A percentile compares a stretch with the other conserved stretches of the same genome.
Conservation (phyloP, 2,888 invertebrate species). For the Tineola bisselliella region DNA sequence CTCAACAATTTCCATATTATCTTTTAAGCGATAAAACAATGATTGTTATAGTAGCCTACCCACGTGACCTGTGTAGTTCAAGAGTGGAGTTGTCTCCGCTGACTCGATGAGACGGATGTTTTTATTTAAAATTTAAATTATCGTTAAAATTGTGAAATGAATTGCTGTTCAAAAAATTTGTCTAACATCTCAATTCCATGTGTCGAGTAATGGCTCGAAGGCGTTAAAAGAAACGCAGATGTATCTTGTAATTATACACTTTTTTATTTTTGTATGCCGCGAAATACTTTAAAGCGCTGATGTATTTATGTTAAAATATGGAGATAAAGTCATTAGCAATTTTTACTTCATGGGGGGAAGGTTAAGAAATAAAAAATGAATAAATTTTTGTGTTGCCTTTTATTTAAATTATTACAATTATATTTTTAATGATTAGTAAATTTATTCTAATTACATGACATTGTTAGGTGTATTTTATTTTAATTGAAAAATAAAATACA, state of each 20-base stretch:
- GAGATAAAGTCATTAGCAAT: conserved; percentile 61
- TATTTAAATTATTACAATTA: too few species aligned
- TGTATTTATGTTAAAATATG: conserved; percentile 63
- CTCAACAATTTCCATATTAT: too few species aligned
- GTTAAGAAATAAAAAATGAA: neutral
- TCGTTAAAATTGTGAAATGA: too few species aligned
- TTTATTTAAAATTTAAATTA: too few species aligned
- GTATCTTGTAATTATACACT: conserved; percentile 38
- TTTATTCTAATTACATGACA: too few species aligned
- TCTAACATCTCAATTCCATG: conserved; percentile 36
- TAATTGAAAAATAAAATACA: neutral
- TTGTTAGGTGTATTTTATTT: too few species aligned
- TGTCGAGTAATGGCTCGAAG: conserved; percentile 39
- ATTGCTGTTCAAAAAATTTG: neutral
- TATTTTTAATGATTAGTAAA: too few species aligned
- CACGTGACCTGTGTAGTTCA: too few species aligned
- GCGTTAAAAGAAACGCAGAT: conserved; percentile 58
- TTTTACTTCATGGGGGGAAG: conserved; percentile 22
- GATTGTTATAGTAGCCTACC: too few species aligned
- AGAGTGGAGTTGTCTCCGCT: too few species aligned
- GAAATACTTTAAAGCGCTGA: conserved; percentile 42
- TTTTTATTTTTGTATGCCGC: conserved; percentile 26
- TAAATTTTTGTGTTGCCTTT: neutral
- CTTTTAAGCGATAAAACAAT: too few species aligned
- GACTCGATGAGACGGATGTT: too few species aligned